These are phyloP conservation scores for Drosophila helvetica DNA, from an alignment of 2,888 invertebrate genomes.

Conservation along the genomic window DNA sequence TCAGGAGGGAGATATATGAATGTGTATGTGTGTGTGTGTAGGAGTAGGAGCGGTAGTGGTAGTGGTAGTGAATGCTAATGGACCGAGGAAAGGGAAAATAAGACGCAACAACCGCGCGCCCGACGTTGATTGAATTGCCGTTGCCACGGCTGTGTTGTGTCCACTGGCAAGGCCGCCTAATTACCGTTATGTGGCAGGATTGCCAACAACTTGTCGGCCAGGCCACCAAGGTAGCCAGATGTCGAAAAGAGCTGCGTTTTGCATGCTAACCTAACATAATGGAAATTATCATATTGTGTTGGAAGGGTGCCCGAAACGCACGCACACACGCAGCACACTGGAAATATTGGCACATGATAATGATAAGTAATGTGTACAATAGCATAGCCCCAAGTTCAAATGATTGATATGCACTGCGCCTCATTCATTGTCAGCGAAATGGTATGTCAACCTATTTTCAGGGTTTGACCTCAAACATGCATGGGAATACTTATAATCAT, in stretches of 20 bases:
- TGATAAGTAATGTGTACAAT: neutral
- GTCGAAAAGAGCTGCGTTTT: slow-evolving; percentile 42
- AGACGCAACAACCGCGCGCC: neutral
- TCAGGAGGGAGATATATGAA: neutral
- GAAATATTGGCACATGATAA: slow-evolving; percentile 50
- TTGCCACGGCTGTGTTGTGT: slow-evolving; percentile 12
- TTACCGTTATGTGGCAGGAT: slow-evolving; percentile 47
- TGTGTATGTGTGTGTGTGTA: too few relatives aligned
- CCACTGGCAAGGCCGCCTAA: slow-evolving; percentile 43
- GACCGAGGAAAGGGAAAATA: neutral
- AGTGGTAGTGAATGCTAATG: slow-evolving; percentile 7
- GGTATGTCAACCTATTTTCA: slow-evolving; percentile 19
- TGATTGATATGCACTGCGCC: slow-evolving; percentile 57
- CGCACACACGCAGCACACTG: neutral
- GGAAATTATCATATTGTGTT: slow-evolving; percentile 30
- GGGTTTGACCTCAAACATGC: slow-evolving; percentile 49
- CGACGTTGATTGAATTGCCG: slow-evolving; percentile 25
- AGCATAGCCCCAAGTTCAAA: slow-evolving; percentile 43
- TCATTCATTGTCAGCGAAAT: slow-evolving; percentile 41
- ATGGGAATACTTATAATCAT: slow-evolving; percentile 32
- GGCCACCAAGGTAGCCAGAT: slow-evolving; percentile 42
- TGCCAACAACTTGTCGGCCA: slow-evolving; percentile 30
- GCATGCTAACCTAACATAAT: slow-evolving; percentile 62
- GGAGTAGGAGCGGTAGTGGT: neutral
- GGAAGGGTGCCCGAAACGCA: neutral